These are phyloP conservation scores for Halotydeus destructor DNA, from an alignment of 1,140 invertebrate species.

Conservation along the genomic window DNA sequence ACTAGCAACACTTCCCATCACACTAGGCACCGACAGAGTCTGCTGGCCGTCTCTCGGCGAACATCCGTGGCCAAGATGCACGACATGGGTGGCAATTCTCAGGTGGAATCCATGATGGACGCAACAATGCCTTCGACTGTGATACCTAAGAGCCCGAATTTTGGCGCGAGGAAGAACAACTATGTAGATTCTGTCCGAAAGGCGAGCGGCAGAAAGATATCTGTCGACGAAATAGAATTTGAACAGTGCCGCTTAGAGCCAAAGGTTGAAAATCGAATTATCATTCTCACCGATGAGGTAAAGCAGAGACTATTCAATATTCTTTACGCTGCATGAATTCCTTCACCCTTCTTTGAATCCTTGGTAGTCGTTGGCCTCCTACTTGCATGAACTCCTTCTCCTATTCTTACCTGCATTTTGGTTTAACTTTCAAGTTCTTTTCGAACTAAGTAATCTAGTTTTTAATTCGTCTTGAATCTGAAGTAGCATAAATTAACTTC, in stretches of 20 bases:
- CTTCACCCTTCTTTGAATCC: no score
- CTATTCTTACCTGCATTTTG: no score
- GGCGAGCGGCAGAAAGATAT: conserved; percentile 5
- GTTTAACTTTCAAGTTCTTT: no score
- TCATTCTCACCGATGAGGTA: conserved; percentile 9
- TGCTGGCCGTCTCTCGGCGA: conserved; percentile 50
- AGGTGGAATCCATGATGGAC: no score
- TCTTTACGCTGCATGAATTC: no score
- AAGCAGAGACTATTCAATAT: no score
- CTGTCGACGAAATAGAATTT: conserved; percentile 44
- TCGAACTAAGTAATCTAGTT: no score
- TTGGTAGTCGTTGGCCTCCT: no score
- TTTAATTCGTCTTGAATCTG: no score
- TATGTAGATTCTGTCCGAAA: background rate
- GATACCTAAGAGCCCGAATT: background rate
- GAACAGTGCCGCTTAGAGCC: conserved; percentile 49
- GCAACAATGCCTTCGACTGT: background rate
- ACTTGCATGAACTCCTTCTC: no score
- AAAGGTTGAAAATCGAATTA: conserved; percentile 46
- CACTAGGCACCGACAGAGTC: conserved; percentile 56
- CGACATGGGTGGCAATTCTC: conserved; percentile 23
- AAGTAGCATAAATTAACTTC: no score
- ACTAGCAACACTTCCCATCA: conserved; percentile 41
- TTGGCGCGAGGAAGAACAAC: no score
- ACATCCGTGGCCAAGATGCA: conserved; percentile 52